Percentiles rank a stretch among this genome's conserved stretches.
Evolutionary conservation across 2,888 invertebrate species (phyloP).

Genomic region (Marasmarcha lunaedactyla): DNA sequence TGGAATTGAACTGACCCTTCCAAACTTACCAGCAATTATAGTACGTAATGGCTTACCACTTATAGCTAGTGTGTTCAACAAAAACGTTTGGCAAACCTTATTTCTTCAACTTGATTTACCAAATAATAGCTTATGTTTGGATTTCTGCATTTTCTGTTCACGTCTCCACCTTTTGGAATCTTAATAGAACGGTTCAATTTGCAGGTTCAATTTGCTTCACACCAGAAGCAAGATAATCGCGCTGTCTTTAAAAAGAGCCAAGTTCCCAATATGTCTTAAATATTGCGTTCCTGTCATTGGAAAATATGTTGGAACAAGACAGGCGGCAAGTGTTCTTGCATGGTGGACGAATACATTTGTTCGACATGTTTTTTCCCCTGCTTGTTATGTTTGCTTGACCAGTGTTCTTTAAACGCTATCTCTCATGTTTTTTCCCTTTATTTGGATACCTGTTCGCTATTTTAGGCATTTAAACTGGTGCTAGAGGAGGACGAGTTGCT

Average conservation of each 20-base stretch:
- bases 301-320: slow-evolving; percentile 4
- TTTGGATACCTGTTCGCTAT: too few species aligned
- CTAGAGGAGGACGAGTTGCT: too few species aligned
- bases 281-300: slow-evolving; percentile 6
- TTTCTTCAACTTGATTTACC: slow-evolving; percentile 5
- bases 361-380: slow-evolving; percentile 8
- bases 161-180: too few species aligned
- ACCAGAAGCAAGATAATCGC: slow-evolving; percentile 6
- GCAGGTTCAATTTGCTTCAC: slow-evolving; percentile 5
- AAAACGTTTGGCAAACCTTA: slow-evolving; percentile 8
- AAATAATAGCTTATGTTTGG: slow-evolving; percentile 7
- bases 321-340: too few species aligned
- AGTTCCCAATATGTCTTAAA: slow-evolving; percentile 10
- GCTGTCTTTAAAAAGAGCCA: slow-evolving; percentile 8
- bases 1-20: background rate
- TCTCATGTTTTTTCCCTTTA: slow-evolving; percentile 9
- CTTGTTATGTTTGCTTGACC: slow-evolving; percentile 5
- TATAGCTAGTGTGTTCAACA: slow-evolving; percentile 7
- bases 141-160: slow-evolving; percentile 4
- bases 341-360: too few species aligned
- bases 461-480: too few species aligned
- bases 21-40: slow-evolving; percentile 5
- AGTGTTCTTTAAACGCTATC: too few species aligned
- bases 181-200: slow-evolving; percentile 6
- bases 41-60: slow-evolving; percentile 5